Conservation (phyloP, 2,888 invertebrate species). For the Luperina testacea region DNA sequence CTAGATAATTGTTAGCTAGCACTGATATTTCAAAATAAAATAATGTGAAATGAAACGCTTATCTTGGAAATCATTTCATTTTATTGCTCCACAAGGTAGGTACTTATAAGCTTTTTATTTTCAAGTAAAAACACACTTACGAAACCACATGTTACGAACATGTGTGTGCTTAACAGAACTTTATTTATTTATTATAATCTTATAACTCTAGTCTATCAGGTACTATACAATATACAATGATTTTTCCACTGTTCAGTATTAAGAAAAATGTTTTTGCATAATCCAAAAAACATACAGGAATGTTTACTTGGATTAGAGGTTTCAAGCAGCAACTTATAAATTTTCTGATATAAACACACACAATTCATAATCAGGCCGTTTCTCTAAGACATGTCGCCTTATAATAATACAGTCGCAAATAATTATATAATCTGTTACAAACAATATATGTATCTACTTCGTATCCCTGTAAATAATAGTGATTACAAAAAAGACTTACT, state of each 20-base stretch:
- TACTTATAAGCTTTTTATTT: constrained; percentile 82
- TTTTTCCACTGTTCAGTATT: constrained; percentile 66
- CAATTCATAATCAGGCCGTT: constrained; percentile 77
- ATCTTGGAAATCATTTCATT: constrained; percentile 82
- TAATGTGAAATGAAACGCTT: constrained; percentile 72
- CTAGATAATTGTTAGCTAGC: no score
- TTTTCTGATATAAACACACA: constrained; percentile 82
- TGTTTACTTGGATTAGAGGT: constrained; percentile 70
- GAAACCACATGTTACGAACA: constrained; percentile 77
- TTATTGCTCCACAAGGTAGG: constrained; percentile 86
- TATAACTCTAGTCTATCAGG: constrained; percentile 82
- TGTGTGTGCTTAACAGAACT: constrained; percentile 84
- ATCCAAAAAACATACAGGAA: constrained; percentile 73
- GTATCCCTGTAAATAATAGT: constrained; percentile 63
- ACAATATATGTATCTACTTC: constrained; percentile 58
- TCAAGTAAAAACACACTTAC: constrained; percentile 80
- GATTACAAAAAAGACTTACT: constrained; percentile 31
- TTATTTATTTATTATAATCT: constrained; percentile 68
- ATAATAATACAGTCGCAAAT: constrained; percentile 64
- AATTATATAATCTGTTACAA: constrained; percentile 61
- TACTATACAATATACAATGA: constrained; percentile 81
- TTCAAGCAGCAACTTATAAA: constrained; percentile 61
- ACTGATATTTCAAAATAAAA: constrained; percentile 18
- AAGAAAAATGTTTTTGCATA: constrained; percentile 62
- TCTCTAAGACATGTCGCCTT: constrained; percentile 61